phyloP scores from a whole-genome alignment of 1,140 invertebrate genomes.

The Cotesia chilonis region DNA sequence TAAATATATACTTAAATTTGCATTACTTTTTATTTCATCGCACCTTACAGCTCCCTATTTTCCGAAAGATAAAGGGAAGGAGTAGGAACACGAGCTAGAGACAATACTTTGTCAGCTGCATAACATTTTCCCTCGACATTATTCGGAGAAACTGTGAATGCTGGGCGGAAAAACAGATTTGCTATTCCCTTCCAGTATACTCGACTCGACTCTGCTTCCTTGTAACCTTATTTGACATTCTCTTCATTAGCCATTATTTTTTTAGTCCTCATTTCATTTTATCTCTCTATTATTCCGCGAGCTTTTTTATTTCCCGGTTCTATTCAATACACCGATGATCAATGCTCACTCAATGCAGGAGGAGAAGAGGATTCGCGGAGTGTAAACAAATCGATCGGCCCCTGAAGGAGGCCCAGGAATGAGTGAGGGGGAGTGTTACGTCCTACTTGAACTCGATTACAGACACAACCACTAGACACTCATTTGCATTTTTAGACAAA shows the following conservation, averaged over 20 bases:
- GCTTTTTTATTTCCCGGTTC: too few species aligned
- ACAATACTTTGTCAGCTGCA: background rate
- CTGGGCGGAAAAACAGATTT: background rate
- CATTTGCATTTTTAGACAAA: slow-evolving; percentile 20
- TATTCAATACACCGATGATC: too few species aligned
- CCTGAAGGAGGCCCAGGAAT: background rate
- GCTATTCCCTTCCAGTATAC: background rate
- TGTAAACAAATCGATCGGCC: too few species aligned
- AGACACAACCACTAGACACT: slow-evolving; percentile 21
- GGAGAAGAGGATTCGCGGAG: too few species aligned
- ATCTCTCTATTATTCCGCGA: too few species aligned
- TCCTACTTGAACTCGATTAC: slow-evolving; percentile 4
- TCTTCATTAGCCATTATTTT: slow-evolving; percentile 2
- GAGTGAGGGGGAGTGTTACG: background rate
- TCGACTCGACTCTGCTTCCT: background rate
- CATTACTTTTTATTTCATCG: background rate
- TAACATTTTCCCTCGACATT: background rate
- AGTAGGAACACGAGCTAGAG: too few species aligned
- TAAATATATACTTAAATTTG: background rate
- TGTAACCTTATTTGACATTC: background rate
- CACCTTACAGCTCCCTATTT: background rate
- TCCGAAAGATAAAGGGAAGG: too few species aligned
- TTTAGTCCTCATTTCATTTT: background rate
- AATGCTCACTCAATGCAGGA: too few species aligned
- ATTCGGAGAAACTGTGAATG: background rate